Percentiles rank a stretch among this genome's conserved stretches.
phyloP scores from a whole-genome alignment of 2,113 vertebrate species.

The Climacteris rufus region DNA sequence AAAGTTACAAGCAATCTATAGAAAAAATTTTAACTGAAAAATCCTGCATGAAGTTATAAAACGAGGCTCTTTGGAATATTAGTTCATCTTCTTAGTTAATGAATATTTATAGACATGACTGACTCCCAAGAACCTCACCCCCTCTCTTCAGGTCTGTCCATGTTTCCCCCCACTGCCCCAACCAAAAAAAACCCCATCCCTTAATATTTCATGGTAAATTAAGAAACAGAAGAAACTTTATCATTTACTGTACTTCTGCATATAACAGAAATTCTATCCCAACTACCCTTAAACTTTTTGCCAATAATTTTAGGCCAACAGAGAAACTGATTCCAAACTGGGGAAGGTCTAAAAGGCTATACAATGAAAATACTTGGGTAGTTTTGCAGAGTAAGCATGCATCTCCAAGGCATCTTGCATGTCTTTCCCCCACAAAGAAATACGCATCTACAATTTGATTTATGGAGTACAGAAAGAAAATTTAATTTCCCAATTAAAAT shows the following conservation, averaged over 20 bases:
- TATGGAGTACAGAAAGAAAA: not conserved
- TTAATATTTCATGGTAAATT: not conserved
- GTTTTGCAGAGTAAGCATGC: not conserved
- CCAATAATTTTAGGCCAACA: not conserved
- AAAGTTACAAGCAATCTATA: not conserved
- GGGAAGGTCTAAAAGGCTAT: not conserved
- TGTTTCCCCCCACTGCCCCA: not conserved
- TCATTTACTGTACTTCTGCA: not conserved
- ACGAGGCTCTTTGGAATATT: not conserved
- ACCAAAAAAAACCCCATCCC: rapidly evolving
- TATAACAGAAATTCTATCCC: not conserved
- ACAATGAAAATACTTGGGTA: not conserved
- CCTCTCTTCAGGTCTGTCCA: not conserved
- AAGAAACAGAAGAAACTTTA: not conserved
- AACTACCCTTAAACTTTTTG: not conserved
- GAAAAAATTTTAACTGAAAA: not conserved
- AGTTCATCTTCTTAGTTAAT: not conserved
- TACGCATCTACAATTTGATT: not conserved
- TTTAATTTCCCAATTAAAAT: not conserved
- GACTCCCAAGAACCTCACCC: not conserved
- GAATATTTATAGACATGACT: not conserved
- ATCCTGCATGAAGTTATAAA: not conserved
- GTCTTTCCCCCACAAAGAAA: not conserved
- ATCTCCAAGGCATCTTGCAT: not conserved
- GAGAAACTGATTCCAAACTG: not conserved